Evolutionary conservation across 2,797 vertebrate genomes (phyloP).

Genomic region (Oophaga sylvatica): DNA sequence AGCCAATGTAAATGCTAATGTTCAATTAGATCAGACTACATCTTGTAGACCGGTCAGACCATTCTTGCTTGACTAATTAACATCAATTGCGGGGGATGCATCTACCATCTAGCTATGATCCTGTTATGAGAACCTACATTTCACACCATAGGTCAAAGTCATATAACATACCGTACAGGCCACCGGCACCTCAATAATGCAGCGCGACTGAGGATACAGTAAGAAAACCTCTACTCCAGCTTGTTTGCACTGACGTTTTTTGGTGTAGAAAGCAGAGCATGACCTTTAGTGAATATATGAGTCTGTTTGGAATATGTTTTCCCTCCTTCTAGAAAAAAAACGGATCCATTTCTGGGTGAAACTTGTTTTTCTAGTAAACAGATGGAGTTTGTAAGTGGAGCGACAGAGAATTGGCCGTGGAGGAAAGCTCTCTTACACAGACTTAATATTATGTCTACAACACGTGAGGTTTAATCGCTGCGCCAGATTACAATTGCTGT

Average conservation of each 20-base stretch:
- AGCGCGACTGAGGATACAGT: too few relatives aligned
- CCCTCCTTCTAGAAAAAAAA: background rate
- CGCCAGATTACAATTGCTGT: slow-evolving; percentile 68
- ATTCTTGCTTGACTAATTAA: background rate
- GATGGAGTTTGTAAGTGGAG: background rate
- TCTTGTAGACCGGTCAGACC: background rate
- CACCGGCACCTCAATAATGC: background rate
- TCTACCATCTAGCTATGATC: too few relatives aligned
- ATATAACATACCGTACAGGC: too few relatives aligned
- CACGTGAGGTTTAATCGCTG: slow-evolving; percentile 76
- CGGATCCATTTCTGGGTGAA: slow-evolving; percentile 2
- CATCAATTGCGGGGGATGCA: too few relatives aligned
- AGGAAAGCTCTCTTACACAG: background rate
- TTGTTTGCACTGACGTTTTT: background rate
- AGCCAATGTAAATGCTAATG: too few relatives aligned
- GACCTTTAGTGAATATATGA: background rate
- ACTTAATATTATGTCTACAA: slow-evolving; percentile 66
- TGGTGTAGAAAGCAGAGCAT: background rate
- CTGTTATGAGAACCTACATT: too few relatives aligned
- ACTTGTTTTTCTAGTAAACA: slow-evolving; percentile 21
- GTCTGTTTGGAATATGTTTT: background rate
- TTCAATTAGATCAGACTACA: too few relatives aligned
- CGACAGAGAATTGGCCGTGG: background rate
- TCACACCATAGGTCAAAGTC: too few relatives aligned
- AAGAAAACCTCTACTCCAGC: background rate